Evolutionary conservation across 2,888 invertebrate species (phyloP).

Genomic region (Buathra laborator): DNA sequence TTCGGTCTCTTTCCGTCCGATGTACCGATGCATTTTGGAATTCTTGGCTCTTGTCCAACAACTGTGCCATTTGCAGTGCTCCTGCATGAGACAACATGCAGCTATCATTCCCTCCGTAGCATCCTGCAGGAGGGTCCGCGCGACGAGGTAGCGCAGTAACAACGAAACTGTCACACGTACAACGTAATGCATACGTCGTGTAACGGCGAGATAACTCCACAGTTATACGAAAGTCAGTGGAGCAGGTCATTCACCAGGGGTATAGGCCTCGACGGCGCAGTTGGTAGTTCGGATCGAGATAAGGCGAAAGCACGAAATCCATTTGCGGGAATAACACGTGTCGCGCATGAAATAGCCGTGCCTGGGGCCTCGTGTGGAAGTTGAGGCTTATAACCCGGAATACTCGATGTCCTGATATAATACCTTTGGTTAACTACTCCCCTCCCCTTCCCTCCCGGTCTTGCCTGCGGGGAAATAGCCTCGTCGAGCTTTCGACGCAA

Average conservation of each 20-base stretch:
- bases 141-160: background rate
- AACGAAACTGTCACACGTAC: background rate
- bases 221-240: slow-evolving; percentile 16
- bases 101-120: background rate
- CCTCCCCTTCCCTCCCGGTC: too few relatives aligned
- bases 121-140: background rate
- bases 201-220: background rate
- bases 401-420: too few relatives aligned
- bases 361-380: background rate
- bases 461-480: too few relatives aligned
- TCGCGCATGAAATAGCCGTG: background rate
- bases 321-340: slow-evolving; percentile 27
- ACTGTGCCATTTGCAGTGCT: background rate
- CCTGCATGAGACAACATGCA: background rate
- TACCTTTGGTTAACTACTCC: too few relatives aligned
- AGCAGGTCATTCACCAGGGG: background rate
- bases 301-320: slow-evolving; percentile 39
- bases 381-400: background rate
- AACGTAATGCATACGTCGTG: background rate
- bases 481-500: too few relatives aligned
- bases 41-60: background rate
- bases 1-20: background rate
- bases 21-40: background rate
- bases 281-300: slow-evolving; percentile 27
- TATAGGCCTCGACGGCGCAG: slow-evolving; percentile 8